Percentiles rank a stretch among this genome's conserved stretches.
Evolutionary conservation across 1,140 invertebrate species (phyloP).

Genomic region (Dufourea novaeangliae): DNA sequence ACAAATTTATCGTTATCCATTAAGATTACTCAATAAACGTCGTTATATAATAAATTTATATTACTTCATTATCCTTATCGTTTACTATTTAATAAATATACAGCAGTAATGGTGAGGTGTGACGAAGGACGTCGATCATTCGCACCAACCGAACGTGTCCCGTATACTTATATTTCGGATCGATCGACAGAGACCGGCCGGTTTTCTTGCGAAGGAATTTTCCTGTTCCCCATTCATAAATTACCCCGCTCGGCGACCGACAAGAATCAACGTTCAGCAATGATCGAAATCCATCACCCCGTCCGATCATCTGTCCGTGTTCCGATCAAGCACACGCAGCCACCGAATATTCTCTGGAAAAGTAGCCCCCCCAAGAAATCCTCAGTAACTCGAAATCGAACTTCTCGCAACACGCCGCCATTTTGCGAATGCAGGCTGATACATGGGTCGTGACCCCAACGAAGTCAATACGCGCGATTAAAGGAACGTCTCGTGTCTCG

Average conservation of each 20-base stretch:
- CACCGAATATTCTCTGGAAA: too few relatives aligned
- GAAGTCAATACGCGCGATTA: conserved; percentile 55
- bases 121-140: conserved; percentile 40
- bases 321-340: neutral
- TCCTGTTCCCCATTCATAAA: too few relatives aligned
- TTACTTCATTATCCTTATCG: conserved; percentile 59
- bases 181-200: neutral
- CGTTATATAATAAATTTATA: conserved; percentile 63
- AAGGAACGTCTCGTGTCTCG: conserved; percentile 62
- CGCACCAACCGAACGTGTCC: conserved; percentile 56
- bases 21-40: conserved; percentile 62
- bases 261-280: neutral
- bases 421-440: conserved; percentile 5
- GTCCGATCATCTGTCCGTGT: neutral
- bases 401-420: neutral
- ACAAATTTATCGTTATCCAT: conserved; percentile 57
- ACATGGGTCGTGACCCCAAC: conserved; percentile 35
- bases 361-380: too few relatives aligned
- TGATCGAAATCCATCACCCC: neutral
- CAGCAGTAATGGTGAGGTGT: conserved; percentile 39
- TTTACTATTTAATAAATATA: conserved; percentile 63
- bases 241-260: neutral
- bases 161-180: conserved; percentile 1
- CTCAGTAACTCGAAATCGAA: too few relatives aligned
- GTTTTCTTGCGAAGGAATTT: neutral